Base-by-base conservation (phyloP, 2,113 vertebrate genomes). In the Scomber scombrus region DNA sequence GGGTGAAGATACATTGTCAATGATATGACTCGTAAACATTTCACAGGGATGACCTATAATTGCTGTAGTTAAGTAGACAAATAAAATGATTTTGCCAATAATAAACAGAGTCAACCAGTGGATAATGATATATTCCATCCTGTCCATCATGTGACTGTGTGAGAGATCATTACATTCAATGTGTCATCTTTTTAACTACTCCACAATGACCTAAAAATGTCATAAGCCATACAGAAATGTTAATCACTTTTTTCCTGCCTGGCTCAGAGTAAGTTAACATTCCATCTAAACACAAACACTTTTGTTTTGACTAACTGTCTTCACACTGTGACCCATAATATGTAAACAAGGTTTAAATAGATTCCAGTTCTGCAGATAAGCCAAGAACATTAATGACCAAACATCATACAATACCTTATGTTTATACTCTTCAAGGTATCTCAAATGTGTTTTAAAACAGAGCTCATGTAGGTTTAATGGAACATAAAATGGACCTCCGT, bases 251-350 rank as follows among this genome's bases (percentile, higher is more conserved):
- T 19, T 46, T 43, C 62, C 62, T 60, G 6, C 73, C 29, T 63
- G 16, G 2, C 15, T 62, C 74, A 56, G n/a, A 55, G 34, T 19
- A 71, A 62, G 19, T 57, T 50, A 19, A 45, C 50, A 74, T 79
- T 87, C 71, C 71, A 81, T 50, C 34, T 19, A 18, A 68, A 81
- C 12, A 70, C 82, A 63, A 82, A 71, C 29, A 77, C 7, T 46
- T 62, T 57, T 69, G 75, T 49, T 89, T 78, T 82, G 80, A 76
- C 85, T 75, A 49, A 34, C 12, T 0, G 1, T 26, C 10, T 19
- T 73, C 58, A 64, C 65, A 63, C 55, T 19, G 18, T 62, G 78
- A 84, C 18, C 70, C 43, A 74, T 77, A 79, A 79, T 74, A 77
- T 56, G 51, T 45, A 43, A 84, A 81, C 78, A 71, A 14, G 16